A percentile compares a stretch with the other conserved stretches of the same genome.
phyloP scores from a whole-genome alignment of 2,113 vertebrate genomes.

The Hepsetus odoe region DNA sequence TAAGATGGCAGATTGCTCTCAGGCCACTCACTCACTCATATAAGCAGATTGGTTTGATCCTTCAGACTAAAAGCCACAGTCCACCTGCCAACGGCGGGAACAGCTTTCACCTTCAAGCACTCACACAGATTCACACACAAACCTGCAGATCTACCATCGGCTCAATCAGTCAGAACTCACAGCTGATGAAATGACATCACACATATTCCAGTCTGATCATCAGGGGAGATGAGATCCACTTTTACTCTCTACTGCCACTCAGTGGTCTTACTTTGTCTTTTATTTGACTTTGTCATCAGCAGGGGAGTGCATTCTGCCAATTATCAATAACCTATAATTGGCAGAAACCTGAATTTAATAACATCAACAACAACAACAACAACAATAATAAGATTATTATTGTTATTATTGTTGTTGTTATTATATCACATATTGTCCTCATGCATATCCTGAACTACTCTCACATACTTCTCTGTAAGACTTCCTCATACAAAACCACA shows the following conservation, averaged over 20 bases:
- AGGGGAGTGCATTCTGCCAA: too few relatives aligned
- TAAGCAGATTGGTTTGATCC: constrained; percentile 6
- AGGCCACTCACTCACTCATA: neutral
- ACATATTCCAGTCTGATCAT: neutral
- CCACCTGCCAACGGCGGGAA: neutral
- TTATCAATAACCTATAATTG: too few relatives aligned
- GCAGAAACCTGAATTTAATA: too few relatives aligned
- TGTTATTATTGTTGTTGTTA: too few relatives aligned
- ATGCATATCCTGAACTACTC: too few relatives aligned
- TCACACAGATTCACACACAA: neutral
- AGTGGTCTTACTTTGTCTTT: neutral
- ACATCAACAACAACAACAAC: too few relatives aligned
- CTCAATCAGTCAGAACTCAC: neutral
- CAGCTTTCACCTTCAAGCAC: neutral
- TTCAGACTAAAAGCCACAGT: neutral
- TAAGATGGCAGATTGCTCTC: neutral
- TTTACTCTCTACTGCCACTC: neutral
- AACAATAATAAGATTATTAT: too few relatives aligned
- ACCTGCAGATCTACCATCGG: neutral
- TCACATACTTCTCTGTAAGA: too few relatives aligned
- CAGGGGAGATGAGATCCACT: neutral
- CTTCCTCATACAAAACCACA: too few relatives aligned
- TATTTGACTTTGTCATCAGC: neutral
- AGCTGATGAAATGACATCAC: neutral
- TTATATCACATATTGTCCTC: too few relatives aligned